A percentile compares a stretch with the other conserved stretches of the same genome.
Evolutionary conservation across 2,113 vertebrate species (phyloP).

Genomic region (cattle (Bos taurus)): ARS-UCD2.0 NC_037330.1:64920501-64921000

Average conservation of each 20-base stretch:
- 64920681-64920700: neutral
- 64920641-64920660: neutral
- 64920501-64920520: neutral
- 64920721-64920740: neutral
- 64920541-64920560: fast-evolving
- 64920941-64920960: neutral
- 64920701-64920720: neutral
- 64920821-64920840: neutral
- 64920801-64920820: neutral
- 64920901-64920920: neutral
- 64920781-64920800: neutral
- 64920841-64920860: neutral
- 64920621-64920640: neutral
- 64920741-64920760: neutral
- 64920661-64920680: neutral
- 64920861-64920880: neutral
- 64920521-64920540: neutral
- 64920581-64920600: neutral
- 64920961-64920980: neutral
- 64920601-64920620: neutral
- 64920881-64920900: neutral
- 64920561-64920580: neutral
- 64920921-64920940: neutral
- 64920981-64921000: neutral
- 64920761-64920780: neutral